These are phyloP conservation scores for Anguilla rostrata DNA, from an alignment of 2,113 vertebrate species.

Conservation along the genomic window DNA sequence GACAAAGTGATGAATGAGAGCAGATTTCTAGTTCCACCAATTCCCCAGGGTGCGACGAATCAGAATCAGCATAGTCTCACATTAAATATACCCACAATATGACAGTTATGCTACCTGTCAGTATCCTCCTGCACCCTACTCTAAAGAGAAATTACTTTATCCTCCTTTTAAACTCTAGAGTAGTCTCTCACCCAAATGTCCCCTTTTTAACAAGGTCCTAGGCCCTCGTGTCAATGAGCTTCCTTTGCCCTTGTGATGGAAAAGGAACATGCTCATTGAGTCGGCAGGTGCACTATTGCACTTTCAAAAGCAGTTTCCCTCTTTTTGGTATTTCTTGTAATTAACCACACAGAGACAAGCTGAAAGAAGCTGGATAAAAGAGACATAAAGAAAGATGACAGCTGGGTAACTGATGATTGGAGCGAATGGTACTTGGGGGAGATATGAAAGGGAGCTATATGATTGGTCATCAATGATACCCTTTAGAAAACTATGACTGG, in stretches of 20 bases:
- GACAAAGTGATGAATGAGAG: background rate
- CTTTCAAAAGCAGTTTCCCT: background rate
- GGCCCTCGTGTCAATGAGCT: too few species aligned
- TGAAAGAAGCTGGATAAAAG: background rate
- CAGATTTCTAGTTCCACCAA: background rate
- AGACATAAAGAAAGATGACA: background rate
- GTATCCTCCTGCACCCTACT: background rate
- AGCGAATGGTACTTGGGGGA: too few species aligned
- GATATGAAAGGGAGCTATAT: background rate
- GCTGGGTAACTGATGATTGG: background rate
- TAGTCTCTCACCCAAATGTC: too few species aligned
- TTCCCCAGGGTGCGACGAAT: background rate
- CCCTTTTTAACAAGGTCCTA: too few species aligned
- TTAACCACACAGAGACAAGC: background rate
- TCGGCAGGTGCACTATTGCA: background rate
- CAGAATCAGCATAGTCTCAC: background rate
- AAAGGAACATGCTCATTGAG: background rate
- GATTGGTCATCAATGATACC: background rate
- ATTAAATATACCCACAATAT: background rate
- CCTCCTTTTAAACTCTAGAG: too few species aligned
- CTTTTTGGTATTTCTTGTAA: background rate
- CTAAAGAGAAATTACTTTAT: background rate
- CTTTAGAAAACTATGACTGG: too few species aligned
- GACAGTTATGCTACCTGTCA: too few species aligned
- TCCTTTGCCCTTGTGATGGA: too few species aligned